Percentiles rank a stretch among this genome's conserved stretches.
phyloP scores from a whole-genome alignment of 2,888 invertebrate genomes.

The Drosophila mayaguana region DNA sequence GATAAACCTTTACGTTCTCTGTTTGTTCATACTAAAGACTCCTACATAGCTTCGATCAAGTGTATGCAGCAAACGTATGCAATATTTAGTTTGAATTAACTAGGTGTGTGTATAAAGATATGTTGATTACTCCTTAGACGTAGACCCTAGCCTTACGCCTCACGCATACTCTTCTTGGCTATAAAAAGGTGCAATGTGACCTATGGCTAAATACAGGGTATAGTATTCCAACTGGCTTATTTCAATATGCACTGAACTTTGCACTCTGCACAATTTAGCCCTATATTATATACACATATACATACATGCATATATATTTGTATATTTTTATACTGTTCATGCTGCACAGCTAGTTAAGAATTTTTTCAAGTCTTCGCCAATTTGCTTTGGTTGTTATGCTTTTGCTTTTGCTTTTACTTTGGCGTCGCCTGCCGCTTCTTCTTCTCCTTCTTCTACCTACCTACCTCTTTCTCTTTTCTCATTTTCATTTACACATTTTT shows the following conservation, averaged over 20 bases:
- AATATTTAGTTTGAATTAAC: no score
- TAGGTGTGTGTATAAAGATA: background rate
- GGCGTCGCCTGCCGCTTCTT: conserved; percentile 12
- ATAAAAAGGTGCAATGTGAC: no score
- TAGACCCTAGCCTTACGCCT: background rate
- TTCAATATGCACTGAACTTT: conserved; percentile 21
- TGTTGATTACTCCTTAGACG: no score
- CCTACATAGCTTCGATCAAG: no score
- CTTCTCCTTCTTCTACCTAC: conserved; percentile 3
- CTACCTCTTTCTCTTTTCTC: conserved; percentile 41
- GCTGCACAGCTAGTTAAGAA: conserved; percentile 37
- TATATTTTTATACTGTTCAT: conserved; percentile 20
- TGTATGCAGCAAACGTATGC: no score
- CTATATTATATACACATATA: background rate
- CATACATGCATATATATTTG: background rate
- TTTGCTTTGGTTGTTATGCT: conserved; percentile 36
- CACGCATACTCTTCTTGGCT: background rate
- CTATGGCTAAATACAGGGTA: background rate
- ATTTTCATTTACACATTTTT: conserved; percentile 13
- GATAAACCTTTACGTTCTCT: no score
- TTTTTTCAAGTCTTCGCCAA: conserved; percentile 42
- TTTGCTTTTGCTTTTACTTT: conserved; percentile 10
- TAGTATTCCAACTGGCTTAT: conserved; percentile 5
- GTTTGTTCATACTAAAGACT: no score
- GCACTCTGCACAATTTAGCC: conserved; percentile 18